Evolutionary conservation across 2,888 invertebrate genomes (phyloP).

Genomic region (Synanthedon formicaeformis): DNA sequence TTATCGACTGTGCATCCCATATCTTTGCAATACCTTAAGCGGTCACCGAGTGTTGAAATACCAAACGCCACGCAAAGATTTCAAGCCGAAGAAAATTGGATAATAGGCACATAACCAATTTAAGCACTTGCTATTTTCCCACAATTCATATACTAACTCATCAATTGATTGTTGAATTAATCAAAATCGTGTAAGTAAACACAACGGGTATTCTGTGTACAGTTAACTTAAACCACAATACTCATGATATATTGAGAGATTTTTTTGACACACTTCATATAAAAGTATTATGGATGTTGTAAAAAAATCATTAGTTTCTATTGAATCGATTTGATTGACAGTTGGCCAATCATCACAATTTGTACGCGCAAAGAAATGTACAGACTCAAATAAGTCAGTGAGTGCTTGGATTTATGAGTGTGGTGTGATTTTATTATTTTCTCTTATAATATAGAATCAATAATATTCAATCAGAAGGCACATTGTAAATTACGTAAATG

Average conservation of each 20-base stretch:
- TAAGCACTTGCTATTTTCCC: too few species aligned
- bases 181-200: conserved; percentile 5
- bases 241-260: conserved; percentile 8
- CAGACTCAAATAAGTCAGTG: conserved; percentile 24
- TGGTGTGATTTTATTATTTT: too few species aligned
- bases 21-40: conserved; percentile 10
- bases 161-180: conserved; percentile 5
- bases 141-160: too few species aligned
- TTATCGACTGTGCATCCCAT: conserved; percentile 10
- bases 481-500: too few species aligned
- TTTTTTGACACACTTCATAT: conserved; percentile 9
- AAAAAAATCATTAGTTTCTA: conserved; percentile 34
- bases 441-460: too few species aligned
- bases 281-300: conserved; percentile 2
- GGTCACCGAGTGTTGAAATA: conserved; percentile 10
- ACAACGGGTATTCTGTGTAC: conserved; percentile 14
- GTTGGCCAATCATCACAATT: conserved; percentile 43
- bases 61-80: conserved; percentile 7
- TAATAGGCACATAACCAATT: conserved; percentile 12
- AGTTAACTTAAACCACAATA: conserved; percentile 11
- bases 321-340: conserved; percentile 29
- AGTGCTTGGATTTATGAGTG: too few species aligned
- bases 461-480: too few species aligned
- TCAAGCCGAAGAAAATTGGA: conserved; percentile 40
- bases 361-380: conserved; percentile 31